Evolutionary conservation across 2,113 vertebrate genomes (phyloP).

Genomic region (Greenwoodochromis staneri): DNA sequence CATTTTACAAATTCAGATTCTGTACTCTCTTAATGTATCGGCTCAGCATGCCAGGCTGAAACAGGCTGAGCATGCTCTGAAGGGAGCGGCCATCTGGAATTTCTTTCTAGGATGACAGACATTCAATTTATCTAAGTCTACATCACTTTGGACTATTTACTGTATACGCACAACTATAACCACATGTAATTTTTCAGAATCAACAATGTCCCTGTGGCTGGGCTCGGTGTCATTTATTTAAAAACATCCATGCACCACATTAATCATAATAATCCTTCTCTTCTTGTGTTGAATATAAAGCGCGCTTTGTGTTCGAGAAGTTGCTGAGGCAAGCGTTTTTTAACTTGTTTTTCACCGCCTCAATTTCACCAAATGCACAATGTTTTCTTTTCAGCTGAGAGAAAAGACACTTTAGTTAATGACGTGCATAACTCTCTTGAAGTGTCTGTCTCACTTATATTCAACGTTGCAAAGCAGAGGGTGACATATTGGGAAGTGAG

Average conservation of each 20-base stretch:
- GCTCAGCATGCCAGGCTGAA: neutral
- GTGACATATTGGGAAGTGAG: neutral
- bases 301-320: neutral
- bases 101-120: neutral
- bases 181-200: slow-evolving; percentile 30
- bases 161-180: neutral
- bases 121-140: slow-evolving; percentile 13
- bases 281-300: slow-evolving; percentile 27
- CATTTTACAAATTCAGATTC: neutral
- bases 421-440: neutral
- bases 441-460: neutral
- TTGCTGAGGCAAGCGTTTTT: slow-evolving; percentile 30
- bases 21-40: neutral
- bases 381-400: slow-evolving; percentile 3
- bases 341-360: neutral
- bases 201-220: neutral
- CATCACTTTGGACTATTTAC: slow-evolving; percentile 19
- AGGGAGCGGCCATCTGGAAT: slow-evolving; percentile 32
- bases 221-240: slow-evolving; percentile 26
- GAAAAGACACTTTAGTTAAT: neutral
- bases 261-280: slow-evolving; percentile 48
- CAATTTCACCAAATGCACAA: neutral
- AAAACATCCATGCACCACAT: slow-evolving; percentile 29
- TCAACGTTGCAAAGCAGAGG: neutral
- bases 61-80: neutral